These are phyloP conservation scores for Peromyscus nudipes DNA, from an alignment of 2,797 vertebrate genomes.

Conservation along the genomic window DNA sequence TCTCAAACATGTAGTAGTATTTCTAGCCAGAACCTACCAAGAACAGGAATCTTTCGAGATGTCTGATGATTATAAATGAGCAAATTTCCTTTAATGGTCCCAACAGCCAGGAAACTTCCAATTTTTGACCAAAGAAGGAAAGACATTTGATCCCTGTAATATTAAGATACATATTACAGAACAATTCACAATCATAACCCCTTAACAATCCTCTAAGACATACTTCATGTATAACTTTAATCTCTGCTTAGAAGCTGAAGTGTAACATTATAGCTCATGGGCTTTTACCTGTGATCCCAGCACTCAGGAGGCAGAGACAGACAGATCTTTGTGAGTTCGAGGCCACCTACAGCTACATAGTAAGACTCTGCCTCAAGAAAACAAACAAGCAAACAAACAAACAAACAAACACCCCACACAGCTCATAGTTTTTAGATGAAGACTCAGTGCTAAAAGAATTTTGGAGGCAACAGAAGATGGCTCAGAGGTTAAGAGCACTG, in stretches of 20 bases:
- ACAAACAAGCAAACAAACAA: not conserved
- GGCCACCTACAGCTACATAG: not conserved
- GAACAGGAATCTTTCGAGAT: conserved; percentile 96
- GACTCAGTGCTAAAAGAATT: not conserved
- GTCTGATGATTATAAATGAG: conserved; percentile 98
- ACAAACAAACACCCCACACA: not conserved
- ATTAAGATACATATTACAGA: conserved; percentile 78
- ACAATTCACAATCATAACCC: conserved; percentile 31
- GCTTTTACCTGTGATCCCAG: not conserved
- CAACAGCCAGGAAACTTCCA: conserved; percentile 94
- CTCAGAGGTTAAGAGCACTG: not conserved
- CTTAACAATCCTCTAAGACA: conserved; percentile 25
- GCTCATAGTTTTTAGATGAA: conserved; percentile 45
- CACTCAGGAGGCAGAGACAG: not conserved
- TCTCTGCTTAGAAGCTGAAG: conserved; percentile 14
- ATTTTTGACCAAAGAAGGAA: conserved; percentile 96
- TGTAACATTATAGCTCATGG: conserved; percentile 41
- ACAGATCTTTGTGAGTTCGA: not conserved
- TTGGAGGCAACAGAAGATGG: not conserved
- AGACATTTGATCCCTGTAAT: conserved; percentile 95
- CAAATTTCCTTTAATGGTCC: conserved; percentile 97
- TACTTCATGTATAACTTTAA: not conserved
- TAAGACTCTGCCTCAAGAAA: not conserved
- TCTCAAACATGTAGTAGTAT: conserved; percentile 16
- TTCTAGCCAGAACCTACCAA: conserved; percentile 90